Evolutionary conservation across 2,113 vertebrate genomes (phyloP), one percentile per base, ranked within the genome.

Genomic region (Hepsetus odoe): DNA sequence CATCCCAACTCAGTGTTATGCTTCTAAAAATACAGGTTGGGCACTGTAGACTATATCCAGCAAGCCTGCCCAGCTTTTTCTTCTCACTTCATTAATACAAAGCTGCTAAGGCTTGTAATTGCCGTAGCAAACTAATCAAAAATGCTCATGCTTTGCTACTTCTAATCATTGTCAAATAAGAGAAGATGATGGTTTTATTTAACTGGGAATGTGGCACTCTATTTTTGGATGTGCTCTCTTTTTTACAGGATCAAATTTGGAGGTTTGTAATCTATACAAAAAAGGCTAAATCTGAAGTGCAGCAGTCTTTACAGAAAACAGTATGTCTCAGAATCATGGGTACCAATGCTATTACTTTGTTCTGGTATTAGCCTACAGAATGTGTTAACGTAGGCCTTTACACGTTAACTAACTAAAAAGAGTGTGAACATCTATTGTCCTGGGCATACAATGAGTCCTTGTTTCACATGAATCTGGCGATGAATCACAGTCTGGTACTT

Each of bases 1-100:
- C 30, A 68, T 75, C 69, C 53, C 40, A 82, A 79, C 84, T 84
- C 77, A 77, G 76, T 85, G 81, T 83, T 86, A 76, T 80, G 79
- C 75, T 87, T 55, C 87, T 89, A 90, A 86, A 90, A 88, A 88
- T 90, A 89, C 61, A 82, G 74, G 66, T 72, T 64, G 59, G 71
- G 85, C 79, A 79, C 59, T 64, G 59, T 83, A 78, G 84, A 74
- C 80, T 74, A 72, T 65, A 81, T 77, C 62, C 49, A 71, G 55
- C 85, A 83, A 83, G 86, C 80, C 80, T 80, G 61, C 69, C 79
- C 80, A 80, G 81, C 58, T 76, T 61, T 76, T 61, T 77, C 65
- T 26, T 28, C n/a, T 66, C 64, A 74, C 75, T 75, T 81, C 72
- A 81, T 84, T 72, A 78, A 70, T 38, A 42, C 33, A 28, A 35